Percentiles rank a stretch among this genome's conserved stretches.
These are phyloP conservation scores for Euspilapteryx auroguttella DNA, from an alignment of 2,888 invertebrate genomes.

Conservation along the genomic window DNA sequence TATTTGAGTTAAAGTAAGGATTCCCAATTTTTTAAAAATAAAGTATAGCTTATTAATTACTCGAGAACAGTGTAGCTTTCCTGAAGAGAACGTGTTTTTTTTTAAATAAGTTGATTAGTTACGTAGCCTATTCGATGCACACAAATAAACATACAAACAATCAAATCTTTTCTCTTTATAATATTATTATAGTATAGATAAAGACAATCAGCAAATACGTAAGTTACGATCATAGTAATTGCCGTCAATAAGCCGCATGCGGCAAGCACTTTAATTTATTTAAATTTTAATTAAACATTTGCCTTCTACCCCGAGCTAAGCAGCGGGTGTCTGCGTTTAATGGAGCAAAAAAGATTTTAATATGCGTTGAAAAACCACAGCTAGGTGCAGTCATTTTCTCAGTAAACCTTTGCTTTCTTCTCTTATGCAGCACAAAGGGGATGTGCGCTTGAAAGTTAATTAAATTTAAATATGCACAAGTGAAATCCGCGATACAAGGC, in stretches of 20 bases:
- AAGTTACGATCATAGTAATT: no score
- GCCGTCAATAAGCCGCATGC: neutral
- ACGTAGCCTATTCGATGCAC: no score
- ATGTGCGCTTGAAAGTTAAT: conserved; percentile 43
- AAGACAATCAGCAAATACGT: no score
- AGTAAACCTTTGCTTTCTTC: conserved; percentile 24
- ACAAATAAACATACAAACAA: no score
- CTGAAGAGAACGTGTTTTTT: no score
- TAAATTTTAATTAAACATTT: conserved; percentile 23
- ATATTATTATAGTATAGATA: no score
- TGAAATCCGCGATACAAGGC: conserved; percentile 6
- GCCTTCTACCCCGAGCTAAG: conserved; percentile 14
- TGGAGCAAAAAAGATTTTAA: conserved; percentile 25
- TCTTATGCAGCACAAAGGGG: conserved; percentile 25
- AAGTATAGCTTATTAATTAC: no score
- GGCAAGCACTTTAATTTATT: conserved; percentile 11
- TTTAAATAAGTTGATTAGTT: no score
- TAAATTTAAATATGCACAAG: conserved; percentile 40
- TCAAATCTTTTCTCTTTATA: no score
- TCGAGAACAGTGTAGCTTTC: no score
- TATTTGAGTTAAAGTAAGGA: no score
- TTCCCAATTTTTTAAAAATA: no score
- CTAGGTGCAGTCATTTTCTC: conserved; percentile 22
- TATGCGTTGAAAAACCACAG: conserved; percentile 17
- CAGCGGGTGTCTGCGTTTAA: conserved; percentile 16